Conservation (phyloP, 2,113 vertebrate genomes). For the Phaethornis superciliosus region DNA sequence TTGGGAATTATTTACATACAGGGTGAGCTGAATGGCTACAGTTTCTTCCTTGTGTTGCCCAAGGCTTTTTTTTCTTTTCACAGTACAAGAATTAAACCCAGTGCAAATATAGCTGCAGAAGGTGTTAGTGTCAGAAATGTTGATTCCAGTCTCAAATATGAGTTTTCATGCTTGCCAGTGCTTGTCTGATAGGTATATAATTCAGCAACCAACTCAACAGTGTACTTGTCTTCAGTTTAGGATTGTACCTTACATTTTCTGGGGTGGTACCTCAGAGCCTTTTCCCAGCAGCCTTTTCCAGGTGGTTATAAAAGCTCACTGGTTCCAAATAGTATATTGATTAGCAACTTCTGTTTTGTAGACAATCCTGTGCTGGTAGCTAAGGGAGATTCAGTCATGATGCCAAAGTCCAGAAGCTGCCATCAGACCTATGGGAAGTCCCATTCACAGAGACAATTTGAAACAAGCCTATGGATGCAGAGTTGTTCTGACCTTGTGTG, state of each 20-base stretch:
- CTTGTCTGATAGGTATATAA: not conserved
- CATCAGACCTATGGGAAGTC: not conserved
- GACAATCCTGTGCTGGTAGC: not conserved
- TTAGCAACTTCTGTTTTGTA: not conserved
- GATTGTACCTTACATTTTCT: not conserved
- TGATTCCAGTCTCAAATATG: not conserved
- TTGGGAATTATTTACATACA: not conserved
- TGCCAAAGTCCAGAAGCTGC: slow-evolving; percentile 12
- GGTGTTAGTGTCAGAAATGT: not conserved
- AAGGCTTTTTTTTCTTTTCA: not conserved
- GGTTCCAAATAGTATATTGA: not conserved
- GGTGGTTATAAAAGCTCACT: not conserved
- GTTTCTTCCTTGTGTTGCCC: not conserved
- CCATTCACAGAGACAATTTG: not conserved
- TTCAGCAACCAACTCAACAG: not conserved
- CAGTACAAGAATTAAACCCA: not conserved
- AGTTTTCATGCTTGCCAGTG: not conserved
- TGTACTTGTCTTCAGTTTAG: not conserved
- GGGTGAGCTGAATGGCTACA: not conserved
- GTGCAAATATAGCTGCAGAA: not conserved
- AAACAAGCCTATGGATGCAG: not conserved
- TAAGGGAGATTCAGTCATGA: not conserved
- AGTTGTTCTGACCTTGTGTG: not conserved
- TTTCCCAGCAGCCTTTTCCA: not conserved
- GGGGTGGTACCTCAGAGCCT: not conserved